Base-by-base conservation (phyloP, 2,113 vertebrate species). In the Lepus timidus region DNA sequence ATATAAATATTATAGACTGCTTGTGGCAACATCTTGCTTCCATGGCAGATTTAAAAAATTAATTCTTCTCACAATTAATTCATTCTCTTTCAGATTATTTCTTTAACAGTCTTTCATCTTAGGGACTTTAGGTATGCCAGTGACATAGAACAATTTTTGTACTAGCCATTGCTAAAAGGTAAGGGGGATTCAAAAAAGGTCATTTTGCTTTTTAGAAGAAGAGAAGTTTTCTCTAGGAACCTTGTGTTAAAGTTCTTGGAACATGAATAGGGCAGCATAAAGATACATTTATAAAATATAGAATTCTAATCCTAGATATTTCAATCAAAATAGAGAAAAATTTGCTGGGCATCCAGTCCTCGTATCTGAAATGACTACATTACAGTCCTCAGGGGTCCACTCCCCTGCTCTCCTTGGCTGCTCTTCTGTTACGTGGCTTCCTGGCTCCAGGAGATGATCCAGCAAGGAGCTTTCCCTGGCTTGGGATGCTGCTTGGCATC, bases 1-100 rank as follows among this genome's bases (percentile, higher is more conserved):
- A 55, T 70, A 52, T 82, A 44, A 85, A 85, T 85, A 82, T 67
- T 8, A 52, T 68, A 64, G 23, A 49, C 84, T 95, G 67, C 79
- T 91, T 22, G 0, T 52, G 88, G 64, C 23, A 67, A 22, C 9
- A 52, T 70, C 36, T 79, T 80, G 36, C 1, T 36, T 11, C 19
- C 7, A 17, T 82, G n/a, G 61, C 74, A 20, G 52, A 58, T 75
- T 93, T 62, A 31, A 71, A 52, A 68, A 9, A 76, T 39, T 36
- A 39, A 17, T 55, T 36, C 9, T 74, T 9, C 27, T 52, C 51
- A 67, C 73, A 93, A 31, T 88, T 81, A 90, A 68, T 62, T 51
- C 31, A 61, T 61, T 92, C 39, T 49, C 39, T 25, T 78, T 90
- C 2, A 75, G 39, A 70, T 2, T 74, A n/a, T 71, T 76, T 78